phyloP scores from a whole-genome alignment of 2,888 invertebrate species.

The Dorcus hopei region DNA sequence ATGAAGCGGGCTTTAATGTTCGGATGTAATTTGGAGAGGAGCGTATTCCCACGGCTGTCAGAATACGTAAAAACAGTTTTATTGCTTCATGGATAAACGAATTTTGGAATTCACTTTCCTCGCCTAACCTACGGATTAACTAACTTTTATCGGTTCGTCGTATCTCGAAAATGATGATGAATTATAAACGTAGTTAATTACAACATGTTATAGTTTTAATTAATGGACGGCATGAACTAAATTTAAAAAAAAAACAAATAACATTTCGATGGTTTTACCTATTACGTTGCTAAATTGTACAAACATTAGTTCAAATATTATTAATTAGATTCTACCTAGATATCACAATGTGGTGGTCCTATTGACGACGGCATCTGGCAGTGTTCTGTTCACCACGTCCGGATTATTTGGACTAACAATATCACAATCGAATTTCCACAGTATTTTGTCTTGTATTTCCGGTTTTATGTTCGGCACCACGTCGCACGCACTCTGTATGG shows the following conservation, averaged over 20 bases:
- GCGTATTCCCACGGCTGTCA: too few species aligned
- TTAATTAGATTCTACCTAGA: conserved; percentile 19
- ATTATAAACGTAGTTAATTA: too few species aligned
- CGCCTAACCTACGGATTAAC: too few species aligned
- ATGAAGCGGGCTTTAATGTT: too few species aligned
- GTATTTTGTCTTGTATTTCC: conserved; percentile 64
- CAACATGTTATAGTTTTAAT: not conserved
- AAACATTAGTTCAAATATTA: conserved; percentile 21
- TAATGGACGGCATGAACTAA: conserved; percentile 15
- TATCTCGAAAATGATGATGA: too few species aligned
- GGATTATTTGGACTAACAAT: conserved; percentile 46
- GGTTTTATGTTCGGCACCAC: conserved; percentile 87
- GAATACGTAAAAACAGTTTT: too few species aligned
- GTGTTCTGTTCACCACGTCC: conserved; percentile 43
- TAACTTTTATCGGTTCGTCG: too few species aligned
- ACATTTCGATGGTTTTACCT: not conserved
- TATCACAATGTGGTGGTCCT: conserved; percentile 51
- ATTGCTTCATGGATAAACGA: too few species aligned
- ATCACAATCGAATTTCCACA: conserved; percentile 51
- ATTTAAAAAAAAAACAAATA: not conserved
- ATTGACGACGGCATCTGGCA: conserved; percentile 45
- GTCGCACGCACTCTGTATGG: conserved; percentile 77
- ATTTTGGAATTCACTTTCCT: too few species aligned
- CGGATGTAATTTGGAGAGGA: too few species aligned
- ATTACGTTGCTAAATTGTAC: conserved; percentile 13